A percentile compares a stretch with the other conserved stretches of the same genome.
Conservation (phyloP, 2,888 invertebrate species). For the Ypsolopha sequella region DNA sequence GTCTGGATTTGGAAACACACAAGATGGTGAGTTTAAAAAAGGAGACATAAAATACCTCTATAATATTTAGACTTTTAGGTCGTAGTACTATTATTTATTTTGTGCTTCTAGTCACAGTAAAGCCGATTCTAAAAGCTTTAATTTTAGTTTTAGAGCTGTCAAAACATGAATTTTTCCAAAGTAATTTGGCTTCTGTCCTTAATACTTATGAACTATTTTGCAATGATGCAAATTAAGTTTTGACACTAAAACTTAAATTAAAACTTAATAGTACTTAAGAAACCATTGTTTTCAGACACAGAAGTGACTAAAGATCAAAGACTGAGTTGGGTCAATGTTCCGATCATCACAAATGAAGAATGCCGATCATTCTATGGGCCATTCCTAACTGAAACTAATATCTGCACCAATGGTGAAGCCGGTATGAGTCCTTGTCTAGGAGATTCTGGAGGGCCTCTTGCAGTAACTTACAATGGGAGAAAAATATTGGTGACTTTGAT, state of each 20-base stretch:
- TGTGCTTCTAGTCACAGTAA: no score
- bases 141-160: no score
- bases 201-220: no score
- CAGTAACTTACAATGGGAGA: background rate
- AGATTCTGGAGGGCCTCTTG: background rate
- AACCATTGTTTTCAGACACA: background rate
- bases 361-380: background rate
- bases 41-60: no score
- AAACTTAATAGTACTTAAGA: background rate
- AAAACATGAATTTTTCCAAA: no score
- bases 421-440: background rate
- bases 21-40: background rate
- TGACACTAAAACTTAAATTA: no score
- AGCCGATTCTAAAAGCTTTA: no score
- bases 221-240: no score
- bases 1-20: background rate
- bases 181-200: no score
- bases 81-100: no score
- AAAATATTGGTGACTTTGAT: background rate
- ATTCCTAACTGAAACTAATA: background rate
- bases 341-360: background rate
- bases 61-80: no score
- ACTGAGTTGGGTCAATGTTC: background rate
- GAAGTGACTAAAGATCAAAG: background rate
- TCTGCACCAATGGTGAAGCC: background rate